Conservation (phyloP, 2,113 vertebrate genomes). For the Pampusana beccarii region DNA sequence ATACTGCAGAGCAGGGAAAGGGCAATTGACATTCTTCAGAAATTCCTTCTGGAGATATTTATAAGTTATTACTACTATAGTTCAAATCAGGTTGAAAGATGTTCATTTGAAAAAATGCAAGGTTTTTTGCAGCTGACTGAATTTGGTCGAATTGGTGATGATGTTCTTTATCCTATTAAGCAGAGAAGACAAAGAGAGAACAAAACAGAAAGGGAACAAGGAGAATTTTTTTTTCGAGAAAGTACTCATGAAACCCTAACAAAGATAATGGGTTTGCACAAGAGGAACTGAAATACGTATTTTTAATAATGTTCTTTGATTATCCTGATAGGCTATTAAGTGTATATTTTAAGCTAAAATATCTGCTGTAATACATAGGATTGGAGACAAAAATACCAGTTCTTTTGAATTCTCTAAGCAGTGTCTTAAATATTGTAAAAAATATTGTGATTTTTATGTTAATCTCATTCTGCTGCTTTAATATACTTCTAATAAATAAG, state of each 20-base stretch:
- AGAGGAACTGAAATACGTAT: background rate
- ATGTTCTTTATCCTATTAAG: background rate
- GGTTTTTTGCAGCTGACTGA: background rate
- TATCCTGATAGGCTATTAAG: background rate
- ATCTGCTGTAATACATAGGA: background rate
- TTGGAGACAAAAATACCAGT: background rate
- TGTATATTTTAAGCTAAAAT: background rate
- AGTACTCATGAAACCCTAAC: background rate
- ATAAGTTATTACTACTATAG: background rate
- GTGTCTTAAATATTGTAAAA: background rate
- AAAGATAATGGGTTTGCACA: background rate
- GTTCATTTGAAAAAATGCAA: background rate
- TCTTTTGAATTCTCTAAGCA: background rate
- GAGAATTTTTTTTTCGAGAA: background rate
- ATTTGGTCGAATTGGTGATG: background rate
- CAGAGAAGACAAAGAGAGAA: rapidly evolving
- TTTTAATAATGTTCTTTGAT: background rate
- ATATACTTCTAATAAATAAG: background rate
- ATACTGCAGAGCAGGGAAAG: background rate
- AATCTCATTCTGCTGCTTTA: background rate
- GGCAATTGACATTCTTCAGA: background rate
- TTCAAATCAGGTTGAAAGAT: background rate
- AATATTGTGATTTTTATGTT: background rate
- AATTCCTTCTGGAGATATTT: background rate
- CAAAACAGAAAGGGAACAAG: background rate